phyloP scores from a whole-genome alignment of 1,140 invertebrate genomes.

The Caerostris darwini region DNA sequence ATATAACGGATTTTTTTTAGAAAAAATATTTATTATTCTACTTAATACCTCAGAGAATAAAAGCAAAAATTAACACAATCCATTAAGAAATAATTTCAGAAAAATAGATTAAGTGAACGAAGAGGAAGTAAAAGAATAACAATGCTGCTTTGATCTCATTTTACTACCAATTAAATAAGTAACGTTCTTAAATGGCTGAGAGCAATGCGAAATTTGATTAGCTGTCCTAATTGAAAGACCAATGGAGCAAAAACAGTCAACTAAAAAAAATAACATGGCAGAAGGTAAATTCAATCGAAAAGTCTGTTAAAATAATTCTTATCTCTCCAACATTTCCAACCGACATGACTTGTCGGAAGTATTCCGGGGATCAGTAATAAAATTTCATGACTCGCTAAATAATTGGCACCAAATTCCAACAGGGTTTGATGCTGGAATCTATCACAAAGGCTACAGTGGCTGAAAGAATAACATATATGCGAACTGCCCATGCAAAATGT shows the following conservation, averaged over 20 bases:
- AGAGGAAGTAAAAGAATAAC: neutral
- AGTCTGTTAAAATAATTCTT: conserved; percentile 19
- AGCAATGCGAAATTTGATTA: conserved; percentile 10
- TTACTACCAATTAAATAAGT: conserved; percentile 23
- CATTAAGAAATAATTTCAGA: neutral
- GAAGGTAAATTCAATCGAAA: conserved; percentile 11
- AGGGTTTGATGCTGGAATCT: neutral
- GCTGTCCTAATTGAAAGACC: neutral
- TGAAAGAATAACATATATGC: neutral
- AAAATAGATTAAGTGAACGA: neutral
- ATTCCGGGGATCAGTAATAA: neutral
- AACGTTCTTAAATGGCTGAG: neutral
- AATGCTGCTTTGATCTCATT: conserved; percentile 28
- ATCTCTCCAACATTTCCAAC: neutral
- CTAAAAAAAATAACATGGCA: neutral
- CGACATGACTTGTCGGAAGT: neutral
- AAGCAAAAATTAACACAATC: neutral
- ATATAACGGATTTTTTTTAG: too few species aligned
- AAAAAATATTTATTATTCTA: too few species aligned
- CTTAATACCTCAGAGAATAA: too few species aligned
- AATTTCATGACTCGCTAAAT: neutral
- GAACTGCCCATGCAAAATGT: neutral
- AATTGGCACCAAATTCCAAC: neutral
- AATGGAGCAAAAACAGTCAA: conserved; percentile 13
- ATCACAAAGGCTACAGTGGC: neutral